Evolutionary conservation across 2,113 vertebrate genomes (phyloP).

Genomic region (Cavia porcellus): DNA sequence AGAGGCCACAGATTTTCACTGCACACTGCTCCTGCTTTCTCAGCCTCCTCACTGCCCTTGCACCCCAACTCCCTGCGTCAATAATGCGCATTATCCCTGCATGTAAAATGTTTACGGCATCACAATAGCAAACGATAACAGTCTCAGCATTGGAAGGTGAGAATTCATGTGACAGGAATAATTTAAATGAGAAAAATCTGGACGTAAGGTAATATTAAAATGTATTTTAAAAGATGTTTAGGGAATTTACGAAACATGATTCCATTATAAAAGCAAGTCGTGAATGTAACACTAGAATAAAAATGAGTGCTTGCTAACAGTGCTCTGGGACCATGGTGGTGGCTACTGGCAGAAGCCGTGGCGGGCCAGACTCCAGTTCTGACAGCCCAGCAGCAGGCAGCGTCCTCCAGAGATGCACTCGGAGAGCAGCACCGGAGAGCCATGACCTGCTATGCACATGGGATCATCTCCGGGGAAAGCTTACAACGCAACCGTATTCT

Average conservation of each 20-base stretch:
- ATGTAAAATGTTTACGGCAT: conserved; percentile 61
- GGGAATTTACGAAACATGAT: not conserved
- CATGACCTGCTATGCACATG: not conserved
- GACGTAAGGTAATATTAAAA: not conserved
- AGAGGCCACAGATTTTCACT: conserved; percentile 54
- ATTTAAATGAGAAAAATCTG: not conserved
- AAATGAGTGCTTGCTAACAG: not conserved
- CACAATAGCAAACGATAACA: conserved; percentile 13
- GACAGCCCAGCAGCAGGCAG: not conserved
- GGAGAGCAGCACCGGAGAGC: not conserved
- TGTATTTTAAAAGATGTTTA: not conserved
- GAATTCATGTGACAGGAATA: conserved; percentile 38
- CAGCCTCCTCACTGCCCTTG: not conserved
- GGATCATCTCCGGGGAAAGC: not conserved
- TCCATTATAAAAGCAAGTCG: not conserved
- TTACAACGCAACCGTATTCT: not conserved
- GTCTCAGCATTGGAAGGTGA: not conserved
- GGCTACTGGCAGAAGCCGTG: not conserved
- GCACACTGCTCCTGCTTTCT: not conserved
- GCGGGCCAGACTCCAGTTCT: not conserved
- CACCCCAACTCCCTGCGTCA: conserved; percentile 33
- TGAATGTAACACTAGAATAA: not conserved
- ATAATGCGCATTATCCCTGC: not conserved
- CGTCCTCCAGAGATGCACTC: no score
- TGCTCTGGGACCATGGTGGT: rapidly evolving